Evolutionary conservation across 2,888 invertebrate genomes (phyloP).

Genomic region (Drosophila prostipennis): DNA sequence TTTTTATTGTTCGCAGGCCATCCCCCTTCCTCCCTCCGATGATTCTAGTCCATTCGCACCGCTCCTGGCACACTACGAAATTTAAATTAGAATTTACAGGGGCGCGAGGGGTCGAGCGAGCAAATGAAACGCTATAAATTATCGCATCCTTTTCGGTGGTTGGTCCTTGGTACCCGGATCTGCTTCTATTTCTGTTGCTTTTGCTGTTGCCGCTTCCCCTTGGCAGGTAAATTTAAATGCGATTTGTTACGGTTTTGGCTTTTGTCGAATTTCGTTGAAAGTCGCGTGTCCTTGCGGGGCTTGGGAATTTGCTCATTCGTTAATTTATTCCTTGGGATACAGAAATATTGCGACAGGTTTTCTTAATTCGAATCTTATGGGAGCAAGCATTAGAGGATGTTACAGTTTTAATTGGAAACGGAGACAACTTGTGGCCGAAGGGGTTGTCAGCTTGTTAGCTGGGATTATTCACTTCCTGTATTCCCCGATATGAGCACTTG

Average conservation of each 20-base stretch:
- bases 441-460: slow-evolving; percentile 6
- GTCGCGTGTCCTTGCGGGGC: slow-evolving; percentile 43
- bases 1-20: slow-evolving; percentile 54
- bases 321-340: slow-evolving; percentile 16
- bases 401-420: slow-evolving; percentile 3
- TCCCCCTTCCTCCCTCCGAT: slow-evolving; percentile 18
- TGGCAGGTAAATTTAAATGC: slow-evolving; percentile 81
- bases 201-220: slow-evolving; percentile 11
- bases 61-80: slow-evolving; percentile 76
- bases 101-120: slow-evolving; percentile 30
- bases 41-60: slow-evolving; percentile 57
- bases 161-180: slow-evolving; percentile 31
- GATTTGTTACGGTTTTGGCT: slow-evolving; percentile 81
- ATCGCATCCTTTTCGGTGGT: slow-evolving; percentile 76
- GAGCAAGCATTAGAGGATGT: neutral
- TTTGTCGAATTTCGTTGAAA: slow-evolving; percentile 62
- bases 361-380: slow-evolving; percentile 49
- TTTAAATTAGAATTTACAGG: slow-evolving; percentile 81
- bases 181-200: slow-evolving; percentile 5
- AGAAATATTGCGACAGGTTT: slow-evolving; percentile 72
- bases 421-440: slow-evolving; percentile 1
- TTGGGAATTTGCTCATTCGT: slow-evolving; percentile 25
- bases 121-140: slow-evolving; percentile 78
- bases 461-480: slow-evolving; percentile 2
- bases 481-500: neutral